A percentile compares a stretch with the other conserved stretches of the same genome.
phyloP scores from a whole-genome alignment of 37 sponge, comb jelly and placozoan species.

The Lycopodina hypogea region DNA sequence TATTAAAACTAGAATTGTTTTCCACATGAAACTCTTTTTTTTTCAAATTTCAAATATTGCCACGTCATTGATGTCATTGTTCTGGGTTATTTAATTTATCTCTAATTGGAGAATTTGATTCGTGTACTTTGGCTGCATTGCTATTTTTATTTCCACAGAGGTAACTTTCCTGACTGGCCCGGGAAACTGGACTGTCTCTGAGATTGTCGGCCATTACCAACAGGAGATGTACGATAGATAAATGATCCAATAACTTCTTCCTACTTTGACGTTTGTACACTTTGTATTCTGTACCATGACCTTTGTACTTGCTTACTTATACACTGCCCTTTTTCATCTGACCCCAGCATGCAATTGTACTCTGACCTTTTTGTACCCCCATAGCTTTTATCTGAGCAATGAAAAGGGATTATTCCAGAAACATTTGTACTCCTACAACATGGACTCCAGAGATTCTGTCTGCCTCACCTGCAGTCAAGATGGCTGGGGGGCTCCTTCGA shows the following conservation, averaged over 20 bases:
- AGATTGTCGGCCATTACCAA: not conserved
- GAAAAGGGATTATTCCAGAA: slow-evolving; percentile 23
- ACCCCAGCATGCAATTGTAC: not conserved
- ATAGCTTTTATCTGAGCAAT: slow-evolving; percentile 54
- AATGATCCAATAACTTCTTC: no score
- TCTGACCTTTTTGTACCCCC: not conserved
- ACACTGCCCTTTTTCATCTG: not conserved
- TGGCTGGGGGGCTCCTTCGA: slow-evolving; percentile 32
- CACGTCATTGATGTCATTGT: no score
- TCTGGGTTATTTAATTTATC: no score
- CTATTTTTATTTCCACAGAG: not conserved
- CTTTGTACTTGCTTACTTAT: not conserved
- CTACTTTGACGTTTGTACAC: not conserved
- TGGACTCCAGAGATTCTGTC: not conserved
- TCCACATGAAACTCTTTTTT: no score
- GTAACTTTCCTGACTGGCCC: not conserved
- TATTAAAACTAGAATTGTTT: no score
- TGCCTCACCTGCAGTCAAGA: slow-evolving; percentile 60
- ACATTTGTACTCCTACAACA: slow-evolving; percentile 38
- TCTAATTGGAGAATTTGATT: no score
- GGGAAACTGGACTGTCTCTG: not conserved
- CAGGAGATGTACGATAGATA: not conserved
- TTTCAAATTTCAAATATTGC: no score
- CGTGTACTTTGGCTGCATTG: no score
- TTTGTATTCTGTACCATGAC: not conserved